Conservation (phyloP, 2,113 vertebrate species). For the Halcyon malimbica region DNA sequence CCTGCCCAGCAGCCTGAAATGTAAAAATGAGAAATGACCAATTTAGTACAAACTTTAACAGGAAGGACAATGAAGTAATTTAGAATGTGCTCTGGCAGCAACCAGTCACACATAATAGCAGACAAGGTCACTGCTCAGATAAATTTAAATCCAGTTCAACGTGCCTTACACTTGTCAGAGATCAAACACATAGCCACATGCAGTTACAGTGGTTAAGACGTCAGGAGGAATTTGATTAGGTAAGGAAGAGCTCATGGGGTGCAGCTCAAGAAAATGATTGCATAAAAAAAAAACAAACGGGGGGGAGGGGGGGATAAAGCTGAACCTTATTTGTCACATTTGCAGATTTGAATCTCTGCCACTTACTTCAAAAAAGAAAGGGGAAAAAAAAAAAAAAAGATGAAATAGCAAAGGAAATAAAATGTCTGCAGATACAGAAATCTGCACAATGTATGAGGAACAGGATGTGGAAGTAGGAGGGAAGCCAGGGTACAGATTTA, state of each 20-base stretch:
- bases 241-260: not conserved
- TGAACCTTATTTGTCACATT: not conserved
- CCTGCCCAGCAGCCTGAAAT: conserved; percentile 89
- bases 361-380: not conserved
- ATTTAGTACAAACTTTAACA: not conserved
- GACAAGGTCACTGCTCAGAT: not conserved
- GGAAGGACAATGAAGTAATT: not conserved
- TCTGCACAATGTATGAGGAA: conserved; percentile 11
- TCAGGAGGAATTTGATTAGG: conserved; percentile 39
- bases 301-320: not conserved
- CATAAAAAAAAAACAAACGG: not conserved
- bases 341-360: not conserved
- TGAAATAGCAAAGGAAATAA: conserved; percentile 16
- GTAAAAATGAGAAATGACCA: conserved; percentile 36
- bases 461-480: not conserved
- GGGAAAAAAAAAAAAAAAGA: not conserved
- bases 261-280: not conserved
- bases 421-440: not conserved
- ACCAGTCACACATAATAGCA: not conserved
- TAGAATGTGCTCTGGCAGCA: not conserved
- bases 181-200: conserved; percentile 18
- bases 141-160: conserved; percentile 39
- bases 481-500: not conserved
- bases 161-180: conserved; percentile 4
- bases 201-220: conserved; percentile 2